These are phyloP conservation scores for Ctena decussata DNA, from an alignment of 2,888 invertebrate species.

Conservation along the genomic window DNA sequence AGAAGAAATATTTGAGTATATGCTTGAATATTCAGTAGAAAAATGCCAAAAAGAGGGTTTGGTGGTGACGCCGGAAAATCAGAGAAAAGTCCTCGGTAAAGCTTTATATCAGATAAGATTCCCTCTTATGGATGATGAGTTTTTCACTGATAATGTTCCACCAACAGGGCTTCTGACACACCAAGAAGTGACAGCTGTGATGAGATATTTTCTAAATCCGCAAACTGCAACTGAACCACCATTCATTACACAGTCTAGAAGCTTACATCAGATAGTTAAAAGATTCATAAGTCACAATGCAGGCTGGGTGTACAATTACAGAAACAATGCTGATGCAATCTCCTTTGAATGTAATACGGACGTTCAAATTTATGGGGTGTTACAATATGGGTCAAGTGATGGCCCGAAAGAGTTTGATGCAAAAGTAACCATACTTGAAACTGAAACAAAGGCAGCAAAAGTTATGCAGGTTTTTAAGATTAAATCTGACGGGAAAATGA, in stretches of 20 bases:
- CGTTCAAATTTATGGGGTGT: conserved; percentile 42
- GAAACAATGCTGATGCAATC: conserved; percentile 53
- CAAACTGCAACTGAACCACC: not conserved
- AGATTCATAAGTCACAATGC: conserved; percentile 36
- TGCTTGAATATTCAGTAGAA: conserved; percentile 57
- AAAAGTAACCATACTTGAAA: conserved; percentile 20
- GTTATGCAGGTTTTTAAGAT: not conserved
- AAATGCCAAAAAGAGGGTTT: conserved; percentile 52
- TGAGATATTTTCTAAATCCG: conserved; percentile 46
- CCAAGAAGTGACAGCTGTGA: conserved; percentile 82
- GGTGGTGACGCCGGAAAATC: conserved; percentile 54
- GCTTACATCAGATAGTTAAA: conserved; percentile 18
- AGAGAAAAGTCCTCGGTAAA: conserved; percentile 45
- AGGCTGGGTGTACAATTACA: conserved; percentile 52
- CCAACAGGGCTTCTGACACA: conserved; percentile 52
- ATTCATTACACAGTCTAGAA: conserved; percentile 43
- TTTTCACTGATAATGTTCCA: conserved; percentile 57
- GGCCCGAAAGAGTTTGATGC: conserved; percentile 32
- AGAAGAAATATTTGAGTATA: conserved; percentile 64
- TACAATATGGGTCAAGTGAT: conserved; percentile 46
- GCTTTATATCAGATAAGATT: conserved; percentile 64
- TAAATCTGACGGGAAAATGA: not conserved
- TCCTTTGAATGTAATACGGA: conserved; percentile 36
- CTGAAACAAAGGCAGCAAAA: conserved; percentile 4
- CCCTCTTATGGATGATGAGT: conserved; percentile 59